A percentile compares a stretch with the other conserved stretches of the same genome.
Evolutionary conservation across 2,888 invertebrate species (phyloP).

Genomic region (Diogma glabrata): DNA sequence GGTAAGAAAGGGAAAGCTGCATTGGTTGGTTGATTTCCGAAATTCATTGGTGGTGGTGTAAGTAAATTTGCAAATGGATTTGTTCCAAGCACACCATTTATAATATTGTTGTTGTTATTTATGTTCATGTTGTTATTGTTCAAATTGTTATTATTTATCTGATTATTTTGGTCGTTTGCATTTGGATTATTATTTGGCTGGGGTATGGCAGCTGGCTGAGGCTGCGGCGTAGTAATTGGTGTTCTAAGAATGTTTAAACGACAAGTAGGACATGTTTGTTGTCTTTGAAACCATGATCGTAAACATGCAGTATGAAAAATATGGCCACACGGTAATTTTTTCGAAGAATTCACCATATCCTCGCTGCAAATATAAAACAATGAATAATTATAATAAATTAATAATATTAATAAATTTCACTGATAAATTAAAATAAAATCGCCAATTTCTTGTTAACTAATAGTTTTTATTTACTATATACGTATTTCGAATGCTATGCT

Average conservation of each 20-base stretch:
- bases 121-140: slow-evolving; percentile 18
- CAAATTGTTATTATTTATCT: slow-evolving; percentile 13
- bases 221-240: slow-evolving; percentile 35
- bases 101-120: slow-evolving; percentile 18
- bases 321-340: slow-evolving; percentile 97
- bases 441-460: too few species aligned
- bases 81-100: slow-evolving; percentile 29
- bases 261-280: slow-evolving; percentile 99
- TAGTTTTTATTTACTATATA: too few species aligned
- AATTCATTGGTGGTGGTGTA: slow-evolving; percentile 13
- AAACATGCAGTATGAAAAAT: slow-evolving; percentile 98
- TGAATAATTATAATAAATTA: slow-evolving; percentile 2
- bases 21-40: slow-evolving; percentile 8
- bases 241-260: slow-evolving; percentile 68
- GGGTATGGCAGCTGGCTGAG: slow-evolving; percentile 26
- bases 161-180: slow-evolving; percentile 17
- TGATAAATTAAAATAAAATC: background rate
- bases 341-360: slow-evolving; percentile 63
- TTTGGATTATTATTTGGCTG: slow-evolving; percentile 21
- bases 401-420: too few species aligned
- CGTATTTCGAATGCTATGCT: too few species aligned
- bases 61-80: slow-evolving; percentile 21
- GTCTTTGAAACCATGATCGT: slow-evolving; percentile 98
- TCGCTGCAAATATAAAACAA: slow-evolving; percentile 38
- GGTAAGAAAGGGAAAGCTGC: slow-evolving; percentile 30